Conservation (phyloP, 64 coral and sea anemone genomes). For the Dendrophyllia cribrosa region DNA sequence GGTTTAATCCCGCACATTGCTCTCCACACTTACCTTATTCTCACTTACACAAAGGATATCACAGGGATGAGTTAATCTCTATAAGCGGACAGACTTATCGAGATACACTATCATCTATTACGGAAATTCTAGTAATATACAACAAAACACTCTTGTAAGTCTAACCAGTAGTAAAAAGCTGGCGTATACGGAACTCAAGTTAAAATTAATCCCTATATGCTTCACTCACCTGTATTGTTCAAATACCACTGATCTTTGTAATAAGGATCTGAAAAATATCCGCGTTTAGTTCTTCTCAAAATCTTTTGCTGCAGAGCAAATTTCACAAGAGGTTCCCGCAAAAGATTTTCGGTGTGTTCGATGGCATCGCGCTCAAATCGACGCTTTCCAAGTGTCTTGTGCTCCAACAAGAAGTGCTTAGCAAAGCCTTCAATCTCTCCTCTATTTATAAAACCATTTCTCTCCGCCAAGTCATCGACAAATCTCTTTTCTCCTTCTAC, state of each 20-base stretch:
- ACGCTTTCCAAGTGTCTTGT: constrained; percentile 63
- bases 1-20: too few relatives aligned
- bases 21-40: too few relatives aligned
- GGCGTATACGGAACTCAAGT: too few relatives aligned
- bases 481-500: constrained; percentile 76
- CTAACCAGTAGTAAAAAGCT: too few relatives aligned
- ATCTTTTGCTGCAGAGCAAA: constrained; percentile 92
- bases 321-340: constrained; percentile 77
- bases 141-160: too few relatives aligned
- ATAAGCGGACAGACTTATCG: too few relatives aligned
- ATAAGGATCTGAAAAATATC: constrained; percentile 78
- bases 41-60: too few relatives aligned
- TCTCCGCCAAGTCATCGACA: constrained; percentile 85
- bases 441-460: constrained; percentile 81
- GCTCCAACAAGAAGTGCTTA: constrained; percentile 80
- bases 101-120: too few relatives aligned
- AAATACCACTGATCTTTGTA: constrained; percentile 91
- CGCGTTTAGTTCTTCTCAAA: constrained; percentile 73
- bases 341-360: constrained; percentile 62
- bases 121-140: too few relatives aligned
- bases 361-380: constrained; percentile 54
- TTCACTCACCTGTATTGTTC: constrained; percentile 84
- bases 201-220: too few relatives aligned
- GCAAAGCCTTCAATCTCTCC: constrained; percentile 80
- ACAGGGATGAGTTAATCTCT: too few relatives aligned